These are phyloP conservation scores for Eumeta japonica DNA, from an alignment of 1,140 invertebrate species.

Conservation along the genomic window DNA sequence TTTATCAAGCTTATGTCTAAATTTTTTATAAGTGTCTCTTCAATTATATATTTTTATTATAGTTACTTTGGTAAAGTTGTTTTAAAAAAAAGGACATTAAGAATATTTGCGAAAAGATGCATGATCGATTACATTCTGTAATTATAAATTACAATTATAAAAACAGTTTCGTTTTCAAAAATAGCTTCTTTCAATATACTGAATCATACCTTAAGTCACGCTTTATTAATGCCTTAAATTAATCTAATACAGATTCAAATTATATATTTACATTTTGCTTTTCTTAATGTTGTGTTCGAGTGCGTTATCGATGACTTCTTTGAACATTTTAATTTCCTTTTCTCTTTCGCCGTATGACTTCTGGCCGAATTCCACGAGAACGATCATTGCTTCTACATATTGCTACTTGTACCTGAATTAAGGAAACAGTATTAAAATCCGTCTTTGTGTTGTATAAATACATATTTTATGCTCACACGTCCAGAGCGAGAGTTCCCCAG, in stretches of 20 bases:
- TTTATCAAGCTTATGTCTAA: too few species aligned
- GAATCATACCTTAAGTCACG: too few species aligned
- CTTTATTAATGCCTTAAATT: too few species aligned
- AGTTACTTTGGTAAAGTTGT: too few species aligned
- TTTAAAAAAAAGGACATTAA: too few species aligned
- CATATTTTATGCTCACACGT: neutral
- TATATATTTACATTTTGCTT: slow-evolving; percentile 58
- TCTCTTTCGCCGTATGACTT: slow-evolving; percentile 64
- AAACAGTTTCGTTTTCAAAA: too few species aligned
- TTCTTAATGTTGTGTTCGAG: slow-evolving; percentile 59
- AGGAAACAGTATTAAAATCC: neutral
- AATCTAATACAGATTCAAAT: slow-evolving; percentile 4
- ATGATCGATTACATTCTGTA: too few species aligned
- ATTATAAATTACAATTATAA: too few species aligned
- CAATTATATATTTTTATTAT: too few species aligned
- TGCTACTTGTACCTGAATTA: slow-evolving; percentile 64
- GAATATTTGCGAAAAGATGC: too few species aligned
- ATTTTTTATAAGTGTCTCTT: too few species aligned
- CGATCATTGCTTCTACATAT: slow-evolving; percentile 63
- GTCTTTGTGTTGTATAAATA: neutral
- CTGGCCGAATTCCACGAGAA: slow-evolving; percentile 71
- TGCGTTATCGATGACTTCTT: slow-evolving; percentile 64
- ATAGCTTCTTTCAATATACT: too few species aligned
- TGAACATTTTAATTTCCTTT: slow-evolving; percentile 70
- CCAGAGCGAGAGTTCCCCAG: neutral